Evolutionary conservation across 1,140 invertebrate genomes (phyloP).

Genomic region (Lepidotrigona ventralis): DNA sequence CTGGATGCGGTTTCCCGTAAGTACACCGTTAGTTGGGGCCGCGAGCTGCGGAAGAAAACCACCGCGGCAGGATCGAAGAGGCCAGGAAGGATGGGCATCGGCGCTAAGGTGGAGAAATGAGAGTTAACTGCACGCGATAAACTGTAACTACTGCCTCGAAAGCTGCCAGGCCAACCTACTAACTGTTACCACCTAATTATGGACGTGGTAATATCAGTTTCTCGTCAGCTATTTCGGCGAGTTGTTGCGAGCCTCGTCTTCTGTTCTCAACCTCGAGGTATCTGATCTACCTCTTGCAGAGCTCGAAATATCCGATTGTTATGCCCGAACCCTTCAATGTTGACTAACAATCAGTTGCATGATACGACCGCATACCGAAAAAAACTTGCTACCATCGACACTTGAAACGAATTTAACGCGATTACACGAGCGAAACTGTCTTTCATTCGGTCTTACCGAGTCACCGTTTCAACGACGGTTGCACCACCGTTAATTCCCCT

Average conservation of each 20-base stretch:
- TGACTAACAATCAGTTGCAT: not conserved
- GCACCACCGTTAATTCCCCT: slow-evolving; percentile 5
- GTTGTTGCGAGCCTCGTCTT: slow-evolving; percentile 11
- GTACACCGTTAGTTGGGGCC: slow-evolving; percentile 52
- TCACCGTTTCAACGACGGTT: not conserved
- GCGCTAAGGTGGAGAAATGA: slow-evolving; percentile 26
- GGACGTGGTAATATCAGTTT: slow-evolving; percentile 50
- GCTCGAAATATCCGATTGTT: not conserved
- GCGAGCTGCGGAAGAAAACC: slow-evolving; percentile 36
- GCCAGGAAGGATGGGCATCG: slow-evolving; percentile 9
- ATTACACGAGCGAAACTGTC: too few relatives aligned
- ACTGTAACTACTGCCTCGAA: slow-evolving; percentile 62
- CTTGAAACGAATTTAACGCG: not conserved
- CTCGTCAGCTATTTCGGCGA: slow-evolving; percentile 17
- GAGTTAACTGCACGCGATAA: slow-evolving; percentile 67
- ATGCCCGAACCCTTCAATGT: not conserved
- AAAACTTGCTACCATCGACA: not conserved
- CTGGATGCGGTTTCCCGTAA: slow-evolving; percentile 63
- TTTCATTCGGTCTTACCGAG: not conserved
- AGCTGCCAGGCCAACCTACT: slow-evolving; percentile 52
- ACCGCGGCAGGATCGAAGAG: not conserved
- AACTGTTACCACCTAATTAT: slow-evolving; percentile 70
- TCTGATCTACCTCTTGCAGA: not conserved
- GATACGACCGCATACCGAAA: not conserved
- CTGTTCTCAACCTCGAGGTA: not conserved